Evolutionary conservation across 2,888 invertebrate genomes (phyloP), one percentile per base, ranked within the genome.

Genomic region (Sinopyrophorus schimmeli): DNA sequence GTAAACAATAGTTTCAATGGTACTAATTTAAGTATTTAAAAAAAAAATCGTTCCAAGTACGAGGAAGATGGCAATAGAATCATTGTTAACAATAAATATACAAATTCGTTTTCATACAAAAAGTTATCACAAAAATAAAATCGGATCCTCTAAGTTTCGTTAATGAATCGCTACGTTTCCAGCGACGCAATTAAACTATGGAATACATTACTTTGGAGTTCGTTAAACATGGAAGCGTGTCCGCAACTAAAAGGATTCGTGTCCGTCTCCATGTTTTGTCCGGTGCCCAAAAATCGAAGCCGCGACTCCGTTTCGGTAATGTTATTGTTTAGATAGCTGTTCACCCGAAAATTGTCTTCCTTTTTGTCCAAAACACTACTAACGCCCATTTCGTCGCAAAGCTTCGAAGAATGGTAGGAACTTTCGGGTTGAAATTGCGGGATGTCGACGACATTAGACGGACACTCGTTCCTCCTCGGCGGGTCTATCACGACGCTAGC

Each of bases 211-310:
- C 74, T 78, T 65, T 80, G 79, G 48, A 79, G 67, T 57, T 83
- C 83, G 61, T 79, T 80, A 63, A 80, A 77, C 75, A 84, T 79
- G 62, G 83, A 82, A 31, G 83, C 81, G 59, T 83, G 83, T 16
- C 83, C 84, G 64, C 84, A 84, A 44, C 78, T 78, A 63, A 75
- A 78, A 57, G 72, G 49, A 47, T 43, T 47, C 47, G 61, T 50
- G 34, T 54, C 60, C 28, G 47, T 52, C 26, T 53, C 59, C 43
- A 59, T 53, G 52, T 54, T 58, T 50, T 53, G 57, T 41, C 38
- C 49, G 31, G 54, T 57, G 53, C 47, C 53, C 40, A 48, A 46
- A 47, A 44, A 60, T 48, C 53, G 55, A 46, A 46, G 38, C 43
- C 55, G 53, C 47, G 44, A 53, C 27, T 53, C 55, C 49, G 47